Evolutionary conservation across 2,888 invertebrate species (phyloP), one percentile per base, ranked within the genome.

Genomic region (Hoplodrina ambigua): DNA sequence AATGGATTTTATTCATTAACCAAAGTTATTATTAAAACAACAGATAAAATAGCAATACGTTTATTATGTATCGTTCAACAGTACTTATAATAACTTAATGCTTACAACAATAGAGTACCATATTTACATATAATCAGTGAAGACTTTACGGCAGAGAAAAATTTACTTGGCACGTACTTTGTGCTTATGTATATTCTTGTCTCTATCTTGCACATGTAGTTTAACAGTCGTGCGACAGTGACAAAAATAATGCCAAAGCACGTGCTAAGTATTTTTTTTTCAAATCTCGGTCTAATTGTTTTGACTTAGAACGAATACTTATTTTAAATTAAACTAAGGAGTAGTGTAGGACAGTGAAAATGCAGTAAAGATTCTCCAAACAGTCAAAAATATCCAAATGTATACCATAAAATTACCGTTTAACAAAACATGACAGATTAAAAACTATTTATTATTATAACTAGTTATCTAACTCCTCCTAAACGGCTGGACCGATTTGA

Each of bases 1-100:
- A 75, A 74, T 78, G 69, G 62, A 70, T 77, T 81, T 80, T 82
- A 84, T 84, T 84, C 76, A 83, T 69, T 78, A 78, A 78, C 53
- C 64, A 57, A 69, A 83, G 71, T 73, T 81, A 83, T 79, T 75
- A 87, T 83, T 89, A 85, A 90, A 89, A 89, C 82, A 77, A 71
- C 55, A 70, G 77, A 88, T 85, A 85, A 81, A 78, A 83, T 85
- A 84, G 75, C 80, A 85, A 85, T 83, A 84, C 67, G 73, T 85
- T 84, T 85, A 85, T 83, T 84, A 70, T 82, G 80, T 81, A 74
- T 76, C 69, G 55, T 68, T 78, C 72, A 80, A 84, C 74, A 81
- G 72, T 75, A 67, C 82, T 81, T 77, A 76, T 30, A 69, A 78
- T 80, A 72, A 81, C 78, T 82, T 84, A 84, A 57, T 59, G 55